phyloP scores from a whole-genome alignment of 1,140 invertebrate species.

The Aphaenogaster floridana region DNA sequence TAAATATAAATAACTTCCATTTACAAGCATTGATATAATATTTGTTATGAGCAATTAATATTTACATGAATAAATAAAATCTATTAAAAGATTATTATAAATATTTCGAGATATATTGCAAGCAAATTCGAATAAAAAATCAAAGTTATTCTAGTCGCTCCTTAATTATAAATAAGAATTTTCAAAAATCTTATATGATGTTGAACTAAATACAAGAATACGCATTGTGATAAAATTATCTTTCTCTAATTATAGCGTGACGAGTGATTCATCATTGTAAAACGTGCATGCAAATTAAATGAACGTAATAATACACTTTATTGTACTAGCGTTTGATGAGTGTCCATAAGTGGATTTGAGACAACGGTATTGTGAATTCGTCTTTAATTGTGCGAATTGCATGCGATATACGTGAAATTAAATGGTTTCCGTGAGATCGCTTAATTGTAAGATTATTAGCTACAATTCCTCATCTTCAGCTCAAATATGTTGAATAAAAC shows the following conservation, averaged over 20 bases:
- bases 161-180: background rate
- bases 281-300: conserved; percentile 27
- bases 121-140: conserved; percentile 15
- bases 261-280: conserved; percentile 8
- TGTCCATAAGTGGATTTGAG: background rate
- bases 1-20: background rate
- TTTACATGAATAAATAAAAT: conserved; percentile 14
- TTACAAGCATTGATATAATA: conserved; percentile 17
- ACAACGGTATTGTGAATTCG: conserved; percentile 8
- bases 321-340: conserved; percentile 45
- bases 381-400: conserved; percentile 6
- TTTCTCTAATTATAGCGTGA: conserved; percentile 10
- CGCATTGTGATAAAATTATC: background rate
- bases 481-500: conserved; percentile 22
- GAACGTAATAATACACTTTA: conserved; percentile 33
- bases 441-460: background rate
- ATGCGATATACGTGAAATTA: conserved; percentile 3
- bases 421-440: background rate
- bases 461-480: background rate
- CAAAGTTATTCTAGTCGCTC: background rate
- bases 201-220: conserved; percentile 13
- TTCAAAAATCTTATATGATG: background rate
- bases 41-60: background rate
- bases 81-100: conserved; percentile 5
- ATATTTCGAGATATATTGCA: background rate